Percentiles rank a stretch among this genome's conserved stretches.
These are phyloP conservation scores for Copidosoma aretas DNA, from an alignment of 2,888 invertebrate genomes.

Conservation along the genomic window DNA sequence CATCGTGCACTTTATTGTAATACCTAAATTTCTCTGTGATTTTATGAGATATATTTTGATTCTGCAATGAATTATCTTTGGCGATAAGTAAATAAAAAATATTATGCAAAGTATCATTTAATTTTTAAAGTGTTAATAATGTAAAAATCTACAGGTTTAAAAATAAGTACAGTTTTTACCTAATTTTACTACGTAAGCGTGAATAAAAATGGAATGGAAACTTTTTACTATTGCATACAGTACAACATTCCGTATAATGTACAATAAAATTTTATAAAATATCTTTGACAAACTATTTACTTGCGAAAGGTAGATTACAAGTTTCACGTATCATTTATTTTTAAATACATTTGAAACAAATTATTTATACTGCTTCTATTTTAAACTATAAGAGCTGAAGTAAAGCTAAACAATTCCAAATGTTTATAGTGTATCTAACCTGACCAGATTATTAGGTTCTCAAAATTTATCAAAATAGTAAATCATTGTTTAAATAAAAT, in stretches of 20 bases:
- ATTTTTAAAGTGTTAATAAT: conserved; percentile 17
- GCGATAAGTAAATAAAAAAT: too few relatives aligned
- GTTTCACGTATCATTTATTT: too few relatives aligned
- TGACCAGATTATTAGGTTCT: conserved; percentile 7
- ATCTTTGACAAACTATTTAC: conserved; percentile 21
- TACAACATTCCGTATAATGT: conserved; percentile 25
- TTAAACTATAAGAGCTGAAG: not conserved
- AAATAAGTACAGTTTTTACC: not conserved
- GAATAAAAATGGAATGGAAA: conserved; percentile 8
- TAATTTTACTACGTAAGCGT: conserved; percentile 1
- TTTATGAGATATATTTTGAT: conserved; percentile 30
- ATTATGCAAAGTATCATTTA: too few relatives aligned
- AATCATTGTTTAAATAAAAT: not conserved
- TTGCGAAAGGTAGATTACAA: too few relatives aligned
- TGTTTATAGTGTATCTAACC: not conserved
- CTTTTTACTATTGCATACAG: conserved; percentile 12
- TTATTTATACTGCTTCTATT: conserved; percentile 3
- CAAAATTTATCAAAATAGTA: not conserved
- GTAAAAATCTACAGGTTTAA: conserved; percentile 7
- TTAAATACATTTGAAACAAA: too few relatives aligned
- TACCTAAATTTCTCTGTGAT: conserved; percentile 37
- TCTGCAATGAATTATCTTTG: conserved; percentile 5
- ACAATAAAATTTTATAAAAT: conserved; percentile 23
- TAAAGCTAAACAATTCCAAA: not conserved
- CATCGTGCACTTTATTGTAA: conserved; percentile 35